Conservation (phyloP, 1,140 invertebrate species). For the Hydropsyche tenuis region DNA sequence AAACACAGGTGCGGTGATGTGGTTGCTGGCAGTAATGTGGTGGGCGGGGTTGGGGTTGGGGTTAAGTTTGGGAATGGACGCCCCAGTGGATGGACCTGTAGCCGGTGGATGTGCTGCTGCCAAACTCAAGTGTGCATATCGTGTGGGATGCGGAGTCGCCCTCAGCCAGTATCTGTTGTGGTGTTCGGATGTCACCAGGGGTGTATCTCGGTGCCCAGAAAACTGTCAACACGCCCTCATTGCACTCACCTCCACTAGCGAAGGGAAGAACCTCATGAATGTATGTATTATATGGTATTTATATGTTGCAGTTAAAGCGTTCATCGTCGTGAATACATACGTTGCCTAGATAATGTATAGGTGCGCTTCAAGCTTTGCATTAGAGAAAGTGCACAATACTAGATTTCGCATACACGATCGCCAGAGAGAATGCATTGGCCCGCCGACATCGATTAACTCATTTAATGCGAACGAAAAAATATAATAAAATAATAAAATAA, state of each 20-base stretch:
- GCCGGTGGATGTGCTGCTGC: constrained; percentile 71
- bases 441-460: too few species aligned
- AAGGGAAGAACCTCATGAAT: constrained; percentile 76
- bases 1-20: constrained; percentile 43
- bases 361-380: too few species aligned
- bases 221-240: constrained; percentile 77
- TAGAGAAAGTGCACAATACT: too few species aligned
- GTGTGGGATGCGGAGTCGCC: constrained; percentile 75
- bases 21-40: constrained; percentile 36
- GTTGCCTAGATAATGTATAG: too few species aligned
- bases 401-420: too few species aligned
- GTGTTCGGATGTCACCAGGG: constrained; percentile 72
- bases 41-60: constrained; percentile 57
- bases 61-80: constrained; percentile 56
- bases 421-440: background rate
- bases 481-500: too few species aligned
- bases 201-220: constrained; percentile 68
- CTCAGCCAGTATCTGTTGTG: constrained; percentile 76
- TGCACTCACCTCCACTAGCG: constrained; percentile 77
- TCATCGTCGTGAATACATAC: background rate
- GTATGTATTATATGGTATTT: constrained; percentile 58
- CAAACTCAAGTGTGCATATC: constrained; percentile 72
- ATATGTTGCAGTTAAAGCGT: too few species aligned
- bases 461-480: too few species aligned
- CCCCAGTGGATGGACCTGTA: constrained; percentile 52